These are phyloP conservation scores for Rhagoletis zephyria DNA, from an alignment of 1,140 invertebrate genomes.

Conservation along the genomic window DNA sequence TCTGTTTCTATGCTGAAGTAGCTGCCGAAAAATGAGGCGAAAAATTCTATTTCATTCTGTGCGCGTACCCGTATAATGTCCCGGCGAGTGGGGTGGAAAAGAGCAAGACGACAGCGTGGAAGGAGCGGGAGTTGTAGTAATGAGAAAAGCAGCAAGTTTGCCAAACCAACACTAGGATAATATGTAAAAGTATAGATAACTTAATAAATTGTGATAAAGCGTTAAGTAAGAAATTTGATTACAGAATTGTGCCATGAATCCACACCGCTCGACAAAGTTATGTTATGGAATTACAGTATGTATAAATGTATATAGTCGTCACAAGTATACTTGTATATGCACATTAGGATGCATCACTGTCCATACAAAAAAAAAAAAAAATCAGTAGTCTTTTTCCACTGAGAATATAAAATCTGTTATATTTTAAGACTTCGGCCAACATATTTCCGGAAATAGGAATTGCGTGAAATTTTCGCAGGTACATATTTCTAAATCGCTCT, in stretches of 20 bases:
- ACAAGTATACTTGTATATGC: no score
- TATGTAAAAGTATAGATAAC: constrained; percentile 45
- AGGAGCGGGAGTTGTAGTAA: neutral
- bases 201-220: constrained; percentile 48
- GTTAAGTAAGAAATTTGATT: constrained; percentile 48
- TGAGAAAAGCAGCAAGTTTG: constrained; percentile 35
- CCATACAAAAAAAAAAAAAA: no score
- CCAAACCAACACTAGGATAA: constrained; percentile 2
- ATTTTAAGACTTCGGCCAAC: no score
- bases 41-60: neutral
- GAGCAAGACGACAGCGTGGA: neutral
- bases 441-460: no score
- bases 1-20: neutral
- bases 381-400: no score
- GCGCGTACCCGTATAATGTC: neutral
- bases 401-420: no score
- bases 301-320: no score
- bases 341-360: no score
- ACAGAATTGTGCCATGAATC: constrained; percentile 37
- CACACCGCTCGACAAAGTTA: neutral
- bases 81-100: neutral
- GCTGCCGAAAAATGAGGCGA: constrained; percentile 33
- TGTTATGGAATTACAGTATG: neutral
- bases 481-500: no score
- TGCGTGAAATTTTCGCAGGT: no score